Evolutionary conservation across 2,113 vertebrate species (phyloP), one percentile per base, ranked within the genome.

Genomic region (Coptodon rendalli): DNA sequence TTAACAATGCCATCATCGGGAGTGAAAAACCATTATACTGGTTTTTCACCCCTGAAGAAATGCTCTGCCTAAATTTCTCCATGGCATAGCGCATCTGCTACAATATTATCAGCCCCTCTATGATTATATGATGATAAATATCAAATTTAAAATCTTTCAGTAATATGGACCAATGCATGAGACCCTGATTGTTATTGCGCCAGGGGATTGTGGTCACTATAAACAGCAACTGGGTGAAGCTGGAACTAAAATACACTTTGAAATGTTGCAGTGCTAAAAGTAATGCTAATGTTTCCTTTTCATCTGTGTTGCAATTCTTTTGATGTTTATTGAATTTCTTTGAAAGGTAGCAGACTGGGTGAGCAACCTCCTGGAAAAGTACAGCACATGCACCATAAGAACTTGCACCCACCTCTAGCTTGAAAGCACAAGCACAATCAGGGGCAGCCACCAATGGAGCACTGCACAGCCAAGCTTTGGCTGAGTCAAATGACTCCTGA

Each of bases 391-490:
- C 27, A 61, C 0, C 3, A 61, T 59, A 31, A 31, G 27, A 59
- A 59, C 2, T 59, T 61, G 3, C 57, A 61, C 16, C 8, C 5
- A 61, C 5, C 57, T 59, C 61, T 66, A 36, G 6, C 1, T 66
- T n/a, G 31, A 12, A 66, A 12, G 9, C 61, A 66, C 61, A 66
- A 66, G 63, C 19, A 22, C 3, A 68, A 68, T 38, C 10, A 68
- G 6, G 19, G 0, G 31, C 17, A 66, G 31, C 61, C 61, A 66
- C 31, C 34, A n/a, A 9, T 36, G 31, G 31, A 36, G 61, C 1
- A 66, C 31, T 66, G 59, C 31, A 66, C 3, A 66, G 31, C 6
- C 0, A 0, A 0, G 31, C 9, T 7, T 63, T 63, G 31, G 59
- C 59, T n/a, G 61, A 66, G 0, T 38, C 34, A 36, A 38, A 66